Evolutionary conservation across 2,797 vertebrate species (phyloP).

Genomic region (Alosa sapidissima): DNA sequence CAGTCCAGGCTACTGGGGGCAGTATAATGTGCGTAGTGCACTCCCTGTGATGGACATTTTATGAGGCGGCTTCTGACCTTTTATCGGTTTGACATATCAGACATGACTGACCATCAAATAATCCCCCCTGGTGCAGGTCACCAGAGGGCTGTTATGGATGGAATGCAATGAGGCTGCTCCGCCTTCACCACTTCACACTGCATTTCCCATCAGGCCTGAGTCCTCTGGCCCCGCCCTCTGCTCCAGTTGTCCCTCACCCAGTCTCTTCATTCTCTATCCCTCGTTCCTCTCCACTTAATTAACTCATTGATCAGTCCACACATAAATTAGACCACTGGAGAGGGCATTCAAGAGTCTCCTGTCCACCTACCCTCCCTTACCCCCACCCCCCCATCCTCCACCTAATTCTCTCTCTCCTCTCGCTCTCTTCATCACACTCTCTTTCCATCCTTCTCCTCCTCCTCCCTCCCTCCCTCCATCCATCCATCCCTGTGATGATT

Average conservation of each 20-base stretch:
- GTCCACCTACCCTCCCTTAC: conserved; percentile 12
- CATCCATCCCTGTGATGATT: neutral
- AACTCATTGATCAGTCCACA: conserved; percentile 71
- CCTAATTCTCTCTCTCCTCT: neutral
- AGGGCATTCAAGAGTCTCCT: conserved; percentile 44
- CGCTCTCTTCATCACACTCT: neutral
- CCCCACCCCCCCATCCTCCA: neutral
- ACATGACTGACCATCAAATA: neutral
- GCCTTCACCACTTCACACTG: conserved; percentile 26
- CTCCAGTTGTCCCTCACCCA: neutral
- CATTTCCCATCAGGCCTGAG: conserved; percentile 42
- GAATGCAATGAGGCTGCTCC: neutral
- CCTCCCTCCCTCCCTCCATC: neutral
- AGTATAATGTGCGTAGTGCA: neutral
- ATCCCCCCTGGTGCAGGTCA: neutral
- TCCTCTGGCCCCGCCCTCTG: conserved; percentile 4
- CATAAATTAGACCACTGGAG: conserved; percentile 69
- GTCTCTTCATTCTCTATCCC: conserved; percentile 32
- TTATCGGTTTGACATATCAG: neutral
- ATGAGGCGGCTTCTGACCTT: neutral
- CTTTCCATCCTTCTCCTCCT: neutral
- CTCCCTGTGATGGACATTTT: neutral
- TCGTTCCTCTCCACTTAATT: conserved; percentile 70
- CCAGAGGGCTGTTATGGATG: neutral
- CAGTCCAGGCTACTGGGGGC: neutral